Percentiles rank a stretch among this genome's conserved stretches.
These are phyloP conservation scores for Myotis lucifugus DNA, from an alignment of 2,113 vertebrate species.

Conservation along the genomic window DNA sequence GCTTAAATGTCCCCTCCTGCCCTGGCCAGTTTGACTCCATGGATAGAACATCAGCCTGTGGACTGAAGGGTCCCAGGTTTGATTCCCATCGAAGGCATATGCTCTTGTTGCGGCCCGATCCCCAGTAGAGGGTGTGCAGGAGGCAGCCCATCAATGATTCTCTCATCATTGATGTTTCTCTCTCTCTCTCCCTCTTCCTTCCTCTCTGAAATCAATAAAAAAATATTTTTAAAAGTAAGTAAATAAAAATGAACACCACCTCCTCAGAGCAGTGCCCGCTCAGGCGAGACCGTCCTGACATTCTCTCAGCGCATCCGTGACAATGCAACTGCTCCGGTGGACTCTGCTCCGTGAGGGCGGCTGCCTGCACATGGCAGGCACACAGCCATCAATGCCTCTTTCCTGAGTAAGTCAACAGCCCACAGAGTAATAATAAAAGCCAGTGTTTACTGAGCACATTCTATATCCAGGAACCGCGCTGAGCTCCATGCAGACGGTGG, in stretches of 20 bases:
- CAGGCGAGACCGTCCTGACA: neutral
- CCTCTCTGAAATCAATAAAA: no score
- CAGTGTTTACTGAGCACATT: neutral
- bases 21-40: no score
- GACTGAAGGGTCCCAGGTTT: no score
- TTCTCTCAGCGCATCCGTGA: neutral
- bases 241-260: neutral
- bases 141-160: no score
- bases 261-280: neutral
- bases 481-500: neutral
- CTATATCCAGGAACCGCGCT: fast-evolving
- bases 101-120: no score
- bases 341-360: neutral
- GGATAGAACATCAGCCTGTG: no score
- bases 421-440: neutral
- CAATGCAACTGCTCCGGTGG: neutral
- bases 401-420: neutral
- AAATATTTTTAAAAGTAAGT: no score
- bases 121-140: no score
- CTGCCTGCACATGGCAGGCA: neutral
- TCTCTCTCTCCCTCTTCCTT: no score
- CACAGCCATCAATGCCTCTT: neutral
- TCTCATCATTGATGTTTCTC: no score
- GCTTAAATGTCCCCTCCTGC: neutral
- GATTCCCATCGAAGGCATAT: no score